phyloP scores from a whole-genome alignment of 2,113 vertebrate species.

The Dascyllus trimaculatus region DNA sequence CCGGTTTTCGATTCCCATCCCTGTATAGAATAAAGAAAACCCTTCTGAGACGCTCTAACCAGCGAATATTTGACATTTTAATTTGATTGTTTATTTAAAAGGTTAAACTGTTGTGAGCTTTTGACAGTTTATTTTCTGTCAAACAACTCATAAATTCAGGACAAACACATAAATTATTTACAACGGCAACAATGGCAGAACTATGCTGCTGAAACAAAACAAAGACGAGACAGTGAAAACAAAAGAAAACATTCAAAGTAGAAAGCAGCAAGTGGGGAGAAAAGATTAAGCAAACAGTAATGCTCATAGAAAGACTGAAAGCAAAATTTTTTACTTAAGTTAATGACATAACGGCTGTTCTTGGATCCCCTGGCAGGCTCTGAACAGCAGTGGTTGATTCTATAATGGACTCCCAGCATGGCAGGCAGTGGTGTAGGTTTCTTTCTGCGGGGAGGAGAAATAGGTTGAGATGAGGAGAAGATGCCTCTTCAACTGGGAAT shows the following conservation, averaged over 20 bases:
- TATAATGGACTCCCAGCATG: constrained; percentile 22
- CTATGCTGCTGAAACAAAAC: not conserved
- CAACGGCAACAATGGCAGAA: not conserved
- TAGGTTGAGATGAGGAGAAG: constrained; percentile 29
- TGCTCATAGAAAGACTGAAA: not conserved
- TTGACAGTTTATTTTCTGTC: not conserved
- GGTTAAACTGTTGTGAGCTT: not conserved
- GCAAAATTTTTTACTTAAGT: constrained; percentile 22
- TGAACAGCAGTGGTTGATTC: constrained; percentile 11
- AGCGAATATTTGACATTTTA: no score
- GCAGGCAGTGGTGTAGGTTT: not conserved
- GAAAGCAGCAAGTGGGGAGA: constrained; percentile 9
- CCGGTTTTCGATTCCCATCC: no score
- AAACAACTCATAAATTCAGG: not conserved
- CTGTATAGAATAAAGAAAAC: no score
- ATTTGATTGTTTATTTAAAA: no score
- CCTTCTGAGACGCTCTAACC: no score
- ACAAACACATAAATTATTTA: no score
- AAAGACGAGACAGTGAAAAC: not conserved
- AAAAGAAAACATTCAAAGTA: not conserved
- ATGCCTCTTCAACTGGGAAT: constrained; percentile 25
- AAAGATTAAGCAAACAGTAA: not conserved
- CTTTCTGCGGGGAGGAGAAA: constrained; percentile 8
- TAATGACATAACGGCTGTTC: not conserved
- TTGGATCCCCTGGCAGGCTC: constrained; percentile 5